Evolutionary conservation across 2,797 vertebrate species (phyloP), one percentile per base, ranked within the genome.

Genomic region (Columba guinea): DNA sequence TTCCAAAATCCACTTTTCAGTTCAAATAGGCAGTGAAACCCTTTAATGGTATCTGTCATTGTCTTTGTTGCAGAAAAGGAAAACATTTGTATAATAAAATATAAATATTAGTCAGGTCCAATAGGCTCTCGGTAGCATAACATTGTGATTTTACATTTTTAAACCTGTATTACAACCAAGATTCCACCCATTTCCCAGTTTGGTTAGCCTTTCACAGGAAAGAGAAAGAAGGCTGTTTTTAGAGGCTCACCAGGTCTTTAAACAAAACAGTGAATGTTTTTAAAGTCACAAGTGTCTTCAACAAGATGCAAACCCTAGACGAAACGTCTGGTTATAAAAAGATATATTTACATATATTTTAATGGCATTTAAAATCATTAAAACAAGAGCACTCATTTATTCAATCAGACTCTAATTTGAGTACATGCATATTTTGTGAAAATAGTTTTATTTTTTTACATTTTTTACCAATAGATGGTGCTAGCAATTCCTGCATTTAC

Each of bases 391-490:
- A 80, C 62, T 95, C 67, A 96, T 94, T 95, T 95, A 94, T 95
- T 94, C 83, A 92, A 94, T 95, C 96, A 97, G 74, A 77, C 41
- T 96, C 35, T 94, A 96, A 88, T 92, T 89, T 49, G 60, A 84
- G 67, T 69, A 27, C 71, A 90, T 95, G 85, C 34, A 88, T 88
- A 81, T 91, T 87, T 95, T 89, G 23, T 87, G 44, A 89, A 89
- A 96, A 96, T 81, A 77, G 48, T n/a, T 93, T 70, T 37, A 76
- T 4, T 58, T 94, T 82, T 78, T 53, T 52, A n/a, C 15, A 49
- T 79, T 92, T 95, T 88, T 94, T 59, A 83, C 96, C 96, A 96
- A 97, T 95, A 97, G 96, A 96, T 97, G 96, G 96, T 96, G 95
- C 96, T 96, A 97, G 87, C 24, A 97, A 90, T 92, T 95, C 74